Conservation (phyloP, 1,140 invertebrate species). For the Drosophila triauraria region DNA sequence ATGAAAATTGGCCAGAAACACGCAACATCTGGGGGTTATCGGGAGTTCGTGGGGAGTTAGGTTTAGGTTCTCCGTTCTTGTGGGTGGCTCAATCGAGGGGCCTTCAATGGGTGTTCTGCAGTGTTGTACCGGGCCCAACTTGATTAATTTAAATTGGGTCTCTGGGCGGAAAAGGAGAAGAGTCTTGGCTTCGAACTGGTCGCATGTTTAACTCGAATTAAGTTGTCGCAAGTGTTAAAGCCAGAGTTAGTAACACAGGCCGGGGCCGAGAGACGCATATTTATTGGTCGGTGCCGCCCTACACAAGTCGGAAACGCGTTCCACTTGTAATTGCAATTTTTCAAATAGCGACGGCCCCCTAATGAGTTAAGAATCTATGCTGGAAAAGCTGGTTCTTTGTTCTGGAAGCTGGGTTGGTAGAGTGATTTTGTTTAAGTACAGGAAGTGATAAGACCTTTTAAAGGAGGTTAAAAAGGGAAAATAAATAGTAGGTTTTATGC, state of each 20-base stretch:
- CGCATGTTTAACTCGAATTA: conserved; percentile 71
- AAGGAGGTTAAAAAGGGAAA: background rate
- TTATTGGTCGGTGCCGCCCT: conserved; percentile 39
- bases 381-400: background rate
- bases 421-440: conserved; percentile 10
- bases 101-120: conserved; percentile 21
- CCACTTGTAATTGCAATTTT: conserved; percentile 59
- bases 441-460: conserved; percentile 4
- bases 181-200: conserved; percentile 23
- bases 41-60: conserved; percentile 7
- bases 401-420: background rate
- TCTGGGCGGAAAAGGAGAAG: conserved; percentile 12
- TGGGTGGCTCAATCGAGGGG: conserved; percentile 17
- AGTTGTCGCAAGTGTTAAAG: conserved; percentile 76
- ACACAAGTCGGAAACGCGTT: conserved; percentile 63
- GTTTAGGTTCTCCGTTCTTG: background rate
- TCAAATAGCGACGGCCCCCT: conserved; percentile 26
- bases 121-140: conserved; percentile 24
- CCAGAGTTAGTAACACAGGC: conserved; percentile 22
- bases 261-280: conserved; percentile 28
- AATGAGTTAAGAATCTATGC: conserved; percentile 12
- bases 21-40: conserved; percentile 47
- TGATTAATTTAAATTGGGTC: conserved; percentile 76
- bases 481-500: background rate
- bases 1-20: conserved; percentile 62